A percentile compares a stretch with the other conserved stretches of the same genome.
Conservation (phyloP, 2,888 invertebrate species). For the Scaptomyza polygonia region DNA sequence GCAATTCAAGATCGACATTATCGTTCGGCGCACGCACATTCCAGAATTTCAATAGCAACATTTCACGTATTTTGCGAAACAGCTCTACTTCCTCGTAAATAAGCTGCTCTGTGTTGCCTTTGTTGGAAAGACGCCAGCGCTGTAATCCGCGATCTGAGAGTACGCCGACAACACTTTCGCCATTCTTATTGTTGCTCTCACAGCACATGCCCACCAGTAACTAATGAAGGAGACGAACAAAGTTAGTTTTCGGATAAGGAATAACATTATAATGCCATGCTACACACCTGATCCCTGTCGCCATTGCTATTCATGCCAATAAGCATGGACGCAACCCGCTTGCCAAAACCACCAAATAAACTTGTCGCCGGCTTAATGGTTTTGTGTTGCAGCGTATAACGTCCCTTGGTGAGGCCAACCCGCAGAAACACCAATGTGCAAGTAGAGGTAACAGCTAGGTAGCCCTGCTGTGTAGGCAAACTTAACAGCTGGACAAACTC, state of each 20-base stretch:
- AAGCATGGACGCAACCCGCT: conserved; percentile 85
- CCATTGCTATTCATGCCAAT: conserved; percentile 82
- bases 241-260: background rate
- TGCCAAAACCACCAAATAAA: conserved; percentile 94
- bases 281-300: conserved; percentile 83
- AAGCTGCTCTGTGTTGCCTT: conserved; percentile 88
- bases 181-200: conserved; percentile 79
- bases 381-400: conserved; percentile 88
- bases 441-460: conserved; percentile 95
- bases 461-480: conserved; percentile 89
- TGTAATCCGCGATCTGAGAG: conserved; percentile 92
- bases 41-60: conserved; percentile 89
- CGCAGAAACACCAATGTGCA: conserved; percentile 92
- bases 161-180: conserved; percentile 88
- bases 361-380: conserved; percentile 90
- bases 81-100: conserved; percentile 90
- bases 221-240: conserved; percentile 60
- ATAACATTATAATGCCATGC: background rate
- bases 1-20: conserved; percentile 88
- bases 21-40: conserved; percentile 85
- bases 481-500: conserved; percentile 91
- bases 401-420: conserved; percentile 87
- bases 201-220: conserved; percentile 89
- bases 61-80: conserved; percentile 89
- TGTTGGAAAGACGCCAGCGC: conserved; percentile 90